Percentiles rank a stretch among this genome's conserved stretches.
These are phyloP conservation scores for Tichodroma muraria DNA, from an alignment of 2,113 vertebrate species.

Conservation along the genomic window DNA sequence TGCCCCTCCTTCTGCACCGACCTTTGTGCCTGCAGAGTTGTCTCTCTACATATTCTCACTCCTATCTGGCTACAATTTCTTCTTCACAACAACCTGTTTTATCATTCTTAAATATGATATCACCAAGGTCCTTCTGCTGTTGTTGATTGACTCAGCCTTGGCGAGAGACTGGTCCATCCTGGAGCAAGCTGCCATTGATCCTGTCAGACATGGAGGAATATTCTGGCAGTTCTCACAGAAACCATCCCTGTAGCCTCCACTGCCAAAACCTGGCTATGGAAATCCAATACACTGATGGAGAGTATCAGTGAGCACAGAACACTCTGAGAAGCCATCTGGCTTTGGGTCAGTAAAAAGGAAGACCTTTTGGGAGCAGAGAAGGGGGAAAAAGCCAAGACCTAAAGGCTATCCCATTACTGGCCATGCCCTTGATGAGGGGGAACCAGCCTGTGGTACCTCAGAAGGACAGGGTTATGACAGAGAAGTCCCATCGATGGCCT, in stretches of 20 bases:
- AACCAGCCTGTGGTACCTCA: background rate
- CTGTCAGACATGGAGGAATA: background rate
- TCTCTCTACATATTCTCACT: background rate
- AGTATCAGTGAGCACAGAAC: background rate
- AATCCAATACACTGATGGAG: background rate
- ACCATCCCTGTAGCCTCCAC: accelerated
- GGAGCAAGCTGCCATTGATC: background rate
- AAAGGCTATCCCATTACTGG: background rate
- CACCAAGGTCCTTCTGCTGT: background rate
- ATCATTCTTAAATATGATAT: background rate
- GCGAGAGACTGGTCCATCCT: accelerated
- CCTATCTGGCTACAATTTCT: background rate
- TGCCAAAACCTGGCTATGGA: background rate
- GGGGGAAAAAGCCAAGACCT: accelerated
- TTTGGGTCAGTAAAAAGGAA: background rate
- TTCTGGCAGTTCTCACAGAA: background rate
- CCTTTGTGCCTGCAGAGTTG: background rate
- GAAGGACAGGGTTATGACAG: background rate
- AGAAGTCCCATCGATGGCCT: accelerated
- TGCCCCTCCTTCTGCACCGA: background rate
- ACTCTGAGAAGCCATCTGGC: background rate
- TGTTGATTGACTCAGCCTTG: background rate
- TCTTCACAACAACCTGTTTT: background rate
- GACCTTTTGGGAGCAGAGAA: background rate
- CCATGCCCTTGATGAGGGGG: background rate